These are phyloP conservation scores for Coptodon rendalli DNA, from an alignment of 2,113 vertebrate species.

Conservation along the genomic window DNA sequence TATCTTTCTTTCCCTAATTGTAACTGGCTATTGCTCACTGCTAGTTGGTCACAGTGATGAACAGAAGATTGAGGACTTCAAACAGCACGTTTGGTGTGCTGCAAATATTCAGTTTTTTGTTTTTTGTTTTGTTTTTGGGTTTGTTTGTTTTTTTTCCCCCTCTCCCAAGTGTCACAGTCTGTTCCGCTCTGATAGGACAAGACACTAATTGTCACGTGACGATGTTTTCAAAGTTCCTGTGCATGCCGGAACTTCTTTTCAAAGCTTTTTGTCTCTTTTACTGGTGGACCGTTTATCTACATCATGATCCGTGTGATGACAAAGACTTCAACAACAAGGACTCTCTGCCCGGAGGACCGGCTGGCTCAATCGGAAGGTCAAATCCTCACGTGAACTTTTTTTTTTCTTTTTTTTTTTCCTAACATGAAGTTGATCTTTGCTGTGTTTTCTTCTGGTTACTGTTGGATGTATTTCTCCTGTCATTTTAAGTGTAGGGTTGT, in stretches of 20 bases:
- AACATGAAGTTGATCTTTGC: constrained; percentile 48
- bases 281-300: constrained; percentile 4
- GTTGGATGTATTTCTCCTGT: constrained; percentile 48
- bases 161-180: not conserved
- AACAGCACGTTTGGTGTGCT: not conserved
- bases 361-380: not conserved
- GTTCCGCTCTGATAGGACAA: not conserved
- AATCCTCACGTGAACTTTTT: constrained; percentile 16
- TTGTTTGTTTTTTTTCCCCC: not conserved
- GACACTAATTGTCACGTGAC: constrained; percentile 10
- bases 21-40: constrained; percentile 6
- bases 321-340: constrained; percentile 8
- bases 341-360: not conserved
- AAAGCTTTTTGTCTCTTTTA: constrained; percentile 25
- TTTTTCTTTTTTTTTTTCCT: not conserved
- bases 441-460: constrained; percentile 47
- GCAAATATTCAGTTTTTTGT: constrained; percentile 10
- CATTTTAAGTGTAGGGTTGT: constrained; percentile 29
- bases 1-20: constrained; percentile 39
- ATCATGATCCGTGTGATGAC: constrained; percentile 1
- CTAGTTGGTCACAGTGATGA: not conserved
- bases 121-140: not conserved
- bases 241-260: constrained; percentile 47
- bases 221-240: constrained; percentile 32
- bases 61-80: constrained; percentile 11